Percentiles rank a stretch among this genome's conserved stretches.
These are phyloP conservation scores for Cryptosula pallasiana DNA, from an alignment of 2,888 invertebrate species.

Conservation along the genomic window DNA sequence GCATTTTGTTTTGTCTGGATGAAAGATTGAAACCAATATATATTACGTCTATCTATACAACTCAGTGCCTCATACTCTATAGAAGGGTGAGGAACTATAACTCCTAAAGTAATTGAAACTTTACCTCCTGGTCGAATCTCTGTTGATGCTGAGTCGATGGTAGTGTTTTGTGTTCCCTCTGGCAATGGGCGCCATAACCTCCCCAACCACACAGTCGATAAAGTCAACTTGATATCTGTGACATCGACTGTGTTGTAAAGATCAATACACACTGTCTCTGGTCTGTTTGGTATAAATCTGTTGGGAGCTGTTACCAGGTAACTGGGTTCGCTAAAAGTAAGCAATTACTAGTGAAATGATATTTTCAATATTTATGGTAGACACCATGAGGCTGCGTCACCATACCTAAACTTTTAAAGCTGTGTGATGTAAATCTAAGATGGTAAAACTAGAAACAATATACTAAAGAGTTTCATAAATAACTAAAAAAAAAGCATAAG, in stretches of 20 bases:
- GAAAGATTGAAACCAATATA: background rate
- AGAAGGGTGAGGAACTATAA: background rate
- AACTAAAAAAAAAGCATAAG: too few relatives aligned
- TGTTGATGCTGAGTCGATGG: background rate
- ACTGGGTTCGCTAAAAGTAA: background rate
- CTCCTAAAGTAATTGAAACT: too few relatives aligned
- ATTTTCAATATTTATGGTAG: too few relatives aligned
- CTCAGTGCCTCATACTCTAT: too few relatives aligned
- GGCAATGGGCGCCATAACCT: background rate
- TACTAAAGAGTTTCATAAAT: too few relatives aligned
- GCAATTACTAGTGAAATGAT: background rate
- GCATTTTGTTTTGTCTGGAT: background rate
- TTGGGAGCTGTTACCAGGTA: slow-evolving; percentile 20
- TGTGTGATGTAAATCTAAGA: too few relatives aligned
- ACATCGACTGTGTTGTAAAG: slow-evolving; percentile 1
- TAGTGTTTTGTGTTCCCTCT: background rate
- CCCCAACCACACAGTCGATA: background rate
- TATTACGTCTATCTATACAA: too few relatives aligned
- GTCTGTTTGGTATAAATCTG: slow-evolving; percentile 6
- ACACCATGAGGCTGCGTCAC: too few relatives aligned
- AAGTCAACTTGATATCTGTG: background rate
- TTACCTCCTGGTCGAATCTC: background rate
- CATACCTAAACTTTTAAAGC: too few relatives aligned
- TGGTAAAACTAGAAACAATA: too few relatives aligned
- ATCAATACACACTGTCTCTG: slow-evolving; percentile 22